These are phyloP conservation scores for Xestoiulus laeticollis DNA, from an alignment of 2,888 invertebrate genomes.

Conservation along the genomic window DNA sequence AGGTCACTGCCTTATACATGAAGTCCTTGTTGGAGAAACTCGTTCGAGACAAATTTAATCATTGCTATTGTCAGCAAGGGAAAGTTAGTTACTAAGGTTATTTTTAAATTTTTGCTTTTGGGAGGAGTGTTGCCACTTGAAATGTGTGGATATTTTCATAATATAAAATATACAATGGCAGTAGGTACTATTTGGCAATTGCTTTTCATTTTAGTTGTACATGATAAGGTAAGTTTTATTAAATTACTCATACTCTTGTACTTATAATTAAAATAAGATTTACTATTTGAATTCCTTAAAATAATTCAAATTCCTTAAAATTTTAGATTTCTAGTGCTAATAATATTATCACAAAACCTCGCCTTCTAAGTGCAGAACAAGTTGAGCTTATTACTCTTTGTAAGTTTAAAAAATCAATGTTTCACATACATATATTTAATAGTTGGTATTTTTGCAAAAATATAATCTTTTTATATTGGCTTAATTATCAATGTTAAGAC, in stretches of 20 bases:
- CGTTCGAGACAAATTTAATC: neutral
- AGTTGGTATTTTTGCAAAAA: neutral
- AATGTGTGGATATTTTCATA: neutral
- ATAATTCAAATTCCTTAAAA: neutral
- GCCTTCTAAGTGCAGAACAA: neutral
- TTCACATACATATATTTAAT: neutral
- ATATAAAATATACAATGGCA: neutral
- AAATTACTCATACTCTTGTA: neutral
- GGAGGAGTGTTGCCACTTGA: neutral
- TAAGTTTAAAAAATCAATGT: neutral
- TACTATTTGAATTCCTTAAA: too few relatives aligned
- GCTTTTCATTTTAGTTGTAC: neutral
- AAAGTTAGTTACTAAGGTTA: neutral
- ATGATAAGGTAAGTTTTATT: neutral
- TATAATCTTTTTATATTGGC: neutral
- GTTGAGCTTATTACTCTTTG: conserved; percentile 10
- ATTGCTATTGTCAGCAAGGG: neutral
- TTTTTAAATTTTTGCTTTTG: neutral
- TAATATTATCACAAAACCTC: neutral
- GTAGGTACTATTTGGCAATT: neutral
- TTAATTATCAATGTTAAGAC: neutral
- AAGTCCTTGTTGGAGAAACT: neutral
- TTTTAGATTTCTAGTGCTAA: neutral
- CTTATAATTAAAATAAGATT: too few relatives aligned
- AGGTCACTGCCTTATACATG: neutral